Evolutionary conservation across 1,140 invertebrate genomes (phyloP).

Genomic region (Drosophila baimaii): DNA sequence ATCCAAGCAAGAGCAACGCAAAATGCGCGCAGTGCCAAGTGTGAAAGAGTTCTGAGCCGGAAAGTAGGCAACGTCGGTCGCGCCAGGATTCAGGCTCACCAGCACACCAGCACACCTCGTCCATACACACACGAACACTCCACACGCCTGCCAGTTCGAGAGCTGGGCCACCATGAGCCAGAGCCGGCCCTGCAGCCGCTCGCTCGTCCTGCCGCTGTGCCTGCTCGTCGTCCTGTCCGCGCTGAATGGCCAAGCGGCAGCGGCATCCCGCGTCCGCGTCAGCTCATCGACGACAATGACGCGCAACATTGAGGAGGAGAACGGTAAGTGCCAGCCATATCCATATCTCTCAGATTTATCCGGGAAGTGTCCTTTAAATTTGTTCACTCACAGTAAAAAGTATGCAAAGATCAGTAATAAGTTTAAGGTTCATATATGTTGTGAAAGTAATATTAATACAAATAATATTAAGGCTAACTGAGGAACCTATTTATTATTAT

Average conservation of each 20-base stretch:
- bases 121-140: slow-evolving; percentile 7
- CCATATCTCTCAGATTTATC: background rate
- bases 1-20: slow-evolving; percentile 14
- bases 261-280: slow-evolving; percentile 77
- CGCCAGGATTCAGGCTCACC: slow-evolving; percentile 15
- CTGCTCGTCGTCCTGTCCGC: slow-evolving; percentile 59
- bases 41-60: slow-evolving; percentile 28
- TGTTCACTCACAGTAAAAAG: background rate
- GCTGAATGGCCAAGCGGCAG: slow-evolving; percentile 60
- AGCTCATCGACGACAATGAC: slow-evolving; percentile 80
- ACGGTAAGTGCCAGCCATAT: slow-evolving; percentile 65
- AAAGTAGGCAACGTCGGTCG: slow-evolving; percentile 7
- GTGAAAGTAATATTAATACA: background rate
- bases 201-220: slow-evolving; percentile 56
- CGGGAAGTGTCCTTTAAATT: background rate
- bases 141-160: slow-evolving; percentile 23
- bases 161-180: slow-evolving; percentile 64
- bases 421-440: too few species aligned
- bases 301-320: slow-evolving; percentile 81
- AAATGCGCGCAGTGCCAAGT: slow-evolving; percentile 45
- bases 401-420: background rate
- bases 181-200: slow-evolving; percentile 55
- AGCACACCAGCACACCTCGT: background rate
- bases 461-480: too few species aligned
- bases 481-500: background rate